These are phyloP conservation scores for Neodiprion fabricii DNA, from an alignment of 1,140 invertebrate species.

Conservation along the genomic window DNA sequence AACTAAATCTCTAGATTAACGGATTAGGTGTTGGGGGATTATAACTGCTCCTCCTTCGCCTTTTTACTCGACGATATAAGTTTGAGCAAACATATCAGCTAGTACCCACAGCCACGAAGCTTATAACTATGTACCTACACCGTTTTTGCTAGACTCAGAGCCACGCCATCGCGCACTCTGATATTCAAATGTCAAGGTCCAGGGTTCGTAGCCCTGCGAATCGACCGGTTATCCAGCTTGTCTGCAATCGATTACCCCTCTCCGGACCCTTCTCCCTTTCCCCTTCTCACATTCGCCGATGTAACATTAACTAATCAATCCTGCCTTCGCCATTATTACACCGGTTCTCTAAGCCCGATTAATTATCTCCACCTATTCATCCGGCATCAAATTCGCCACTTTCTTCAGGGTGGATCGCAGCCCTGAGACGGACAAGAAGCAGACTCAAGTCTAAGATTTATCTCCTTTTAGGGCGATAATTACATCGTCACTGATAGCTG, in stretches of 20 bases:
- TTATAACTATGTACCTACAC: not conserved
- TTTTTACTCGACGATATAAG: not conserved
- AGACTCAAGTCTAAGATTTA: not conserved
- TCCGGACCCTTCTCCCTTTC: not conserved
- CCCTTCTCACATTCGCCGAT: not conserved
- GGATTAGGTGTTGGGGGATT: not conserved
- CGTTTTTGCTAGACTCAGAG: not conserved
- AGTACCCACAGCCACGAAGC: too few species aligned
- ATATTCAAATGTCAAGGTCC: not conserved
- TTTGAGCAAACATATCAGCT: too few species aligned
- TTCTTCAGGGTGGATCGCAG: not conserved
- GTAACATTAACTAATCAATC: not conserved
- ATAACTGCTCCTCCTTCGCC: not conserved
- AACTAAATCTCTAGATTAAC: not conserved
- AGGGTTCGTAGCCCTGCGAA: not conserved
- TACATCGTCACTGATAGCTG: too few species aligned
- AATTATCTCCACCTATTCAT: not conserved
- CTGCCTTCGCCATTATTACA: not conserved
- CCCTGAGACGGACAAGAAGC: not conserved
- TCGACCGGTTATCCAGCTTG: not conserved
- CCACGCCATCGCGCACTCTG: not conserved
- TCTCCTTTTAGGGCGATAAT: too few species aligned
- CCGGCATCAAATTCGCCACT: not conserved
- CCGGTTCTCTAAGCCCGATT: not conserved
- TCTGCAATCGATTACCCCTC: not conserved